Base-by-base conservation (phyloP, 1,140 invertebrate genomes). In the Bombus sibiricus region DNA sequence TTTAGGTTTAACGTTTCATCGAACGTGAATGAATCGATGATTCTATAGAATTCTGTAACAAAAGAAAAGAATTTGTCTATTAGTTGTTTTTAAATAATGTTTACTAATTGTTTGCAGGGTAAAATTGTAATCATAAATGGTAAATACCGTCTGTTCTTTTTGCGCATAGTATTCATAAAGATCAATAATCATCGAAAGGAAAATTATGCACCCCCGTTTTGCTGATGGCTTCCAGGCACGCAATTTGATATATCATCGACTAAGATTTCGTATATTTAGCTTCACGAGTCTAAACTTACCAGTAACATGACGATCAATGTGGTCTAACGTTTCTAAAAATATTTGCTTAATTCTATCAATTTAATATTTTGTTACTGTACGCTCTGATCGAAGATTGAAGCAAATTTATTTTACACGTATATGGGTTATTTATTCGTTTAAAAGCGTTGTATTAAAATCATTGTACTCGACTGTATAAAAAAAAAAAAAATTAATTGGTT, bases 241-340 rank as follows among this genome's bases (percentile, higher is more conserved):
- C 66, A 80, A 80, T 69, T 53, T 69, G 43, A 80, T 80, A 53
- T n/a, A 39, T 37, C 32, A 53, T 69, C 64, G 64, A 47, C 25
- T 80, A 69, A 18, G 53, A 43, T 80, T 80, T 80, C 78, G 64
- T 80, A 80, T 9, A 13, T 41, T 15, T 66, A 43, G 62, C 64
- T 69, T 32, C 37, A 22, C 25, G 64, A 80, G 69, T 80, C 43
- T 80, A 34, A 53, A 80, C 53, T 80, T 64, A 41, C 57, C 6
- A 13, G 77, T 43, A 41, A 53, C 25, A 2, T 9, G 37, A 39
- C n/a, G 41, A 64, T 47, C 32, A 22, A 47, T 68, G 28, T 3
- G 25, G 8, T 62, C 3, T 37, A n/a, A 39, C 4, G 28, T 77
- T 77, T 39, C 53, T 39, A 15, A 18, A 37, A 28, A 62, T n/a